Conservation (phyloP, 1,140 invertebrate species). For the Drosophila pruinosa region DNA sequence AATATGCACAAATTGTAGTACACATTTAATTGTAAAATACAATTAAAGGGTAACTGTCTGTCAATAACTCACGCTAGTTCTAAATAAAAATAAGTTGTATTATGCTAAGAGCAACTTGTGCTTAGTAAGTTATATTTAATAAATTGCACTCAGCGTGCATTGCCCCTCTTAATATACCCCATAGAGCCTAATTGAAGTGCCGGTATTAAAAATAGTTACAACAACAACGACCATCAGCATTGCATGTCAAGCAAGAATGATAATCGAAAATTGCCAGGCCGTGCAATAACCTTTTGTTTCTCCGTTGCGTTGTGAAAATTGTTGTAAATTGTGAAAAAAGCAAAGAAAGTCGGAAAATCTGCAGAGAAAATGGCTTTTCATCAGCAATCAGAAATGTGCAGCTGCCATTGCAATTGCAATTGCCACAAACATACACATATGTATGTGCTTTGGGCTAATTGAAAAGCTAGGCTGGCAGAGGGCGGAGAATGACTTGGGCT, state of each 20-base stretch:
- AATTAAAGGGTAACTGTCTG: background rate
- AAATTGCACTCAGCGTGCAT: background rate
- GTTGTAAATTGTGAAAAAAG: slow-evolving; percentile 5
- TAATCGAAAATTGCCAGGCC: slow-evolving; percentile 62
- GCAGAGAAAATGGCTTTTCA: slow-evolving; percentile 6
- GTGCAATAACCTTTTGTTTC: slow-evolving; percentile 71
- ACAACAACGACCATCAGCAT: slow-evolving; percentile 35
- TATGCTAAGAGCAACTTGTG: background rate
- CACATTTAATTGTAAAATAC: too few relatives aligned
- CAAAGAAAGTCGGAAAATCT: slow-evolving; percentile 1
- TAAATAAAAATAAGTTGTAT: background rate
- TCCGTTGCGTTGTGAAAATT: background rate
- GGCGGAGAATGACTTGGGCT: background rate
- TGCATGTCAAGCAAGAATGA: slow-evolving; percentile 71
- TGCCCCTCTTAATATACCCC: too few relatives aligned
- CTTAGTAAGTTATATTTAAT: background rate
- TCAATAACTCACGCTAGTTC: background rate
- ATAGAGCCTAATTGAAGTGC: background rate
- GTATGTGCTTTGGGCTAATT: slow-evolving; percentile 39
- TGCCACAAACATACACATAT: slow-evolving; percentile 2
- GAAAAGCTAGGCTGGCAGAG: slow-evolving; percentile 39
- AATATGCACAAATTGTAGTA: too few relatives aligned
- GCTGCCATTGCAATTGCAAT: slow-evolving; percentile 20
- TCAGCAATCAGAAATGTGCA: slow-evolving; percentile 22
- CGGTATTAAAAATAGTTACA: slow-evolving; percentile 5